Conservation (phyloP, 2,888 invertebrate species). For the Rugalucina vietnamica region DNA sequence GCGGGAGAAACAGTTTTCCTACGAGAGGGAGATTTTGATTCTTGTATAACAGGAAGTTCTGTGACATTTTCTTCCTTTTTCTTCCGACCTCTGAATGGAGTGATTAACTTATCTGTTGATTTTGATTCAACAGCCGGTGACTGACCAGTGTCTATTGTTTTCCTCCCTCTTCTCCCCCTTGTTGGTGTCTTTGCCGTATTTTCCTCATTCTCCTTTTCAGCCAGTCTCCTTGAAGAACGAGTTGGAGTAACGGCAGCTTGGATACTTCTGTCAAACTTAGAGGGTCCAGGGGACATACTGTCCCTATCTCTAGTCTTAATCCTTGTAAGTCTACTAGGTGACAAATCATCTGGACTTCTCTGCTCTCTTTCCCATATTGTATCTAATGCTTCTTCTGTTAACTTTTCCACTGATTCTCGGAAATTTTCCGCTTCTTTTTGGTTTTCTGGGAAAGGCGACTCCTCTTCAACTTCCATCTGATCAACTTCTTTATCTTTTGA, state of each 20-base stretch:
- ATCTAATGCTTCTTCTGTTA: conserved; percentile 36
- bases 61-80: not conserved
- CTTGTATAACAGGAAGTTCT: not conserved
- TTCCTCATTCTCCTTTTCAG: not conserved
- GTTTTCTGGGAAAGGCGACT: conserved; percentile 36
- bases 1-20: not conserved
- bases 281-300: not conserved
- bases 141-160: conserved; percentile 11
- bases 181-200: conserved; percentile 33
- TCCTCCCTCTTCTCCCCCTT: conserved; percentile 14
- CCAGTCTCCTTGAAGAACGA: not conserved
- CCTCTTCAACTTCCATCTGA: conserved; percentile 10
- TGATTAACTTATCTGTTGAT: not conserved
- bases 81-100: not conserved
- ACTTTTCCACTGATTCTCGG: conserved; percentile 37
- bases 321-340: not conserved
- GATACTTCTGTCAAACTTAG: not conserved
- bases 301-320: not conserved
- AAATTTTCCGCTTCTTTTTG: conserved; percentile 39
- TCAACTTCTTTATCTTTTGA: not conserved
- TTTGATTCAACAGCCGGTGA: conserved; percentile 36
- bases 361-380: conserved; percentile 6
- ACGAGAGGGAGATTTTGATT: not conserved
- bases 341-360: not conserved
- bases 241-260: not conserved